Evolutionary conservation across 92 coral and sea anemone species (phyloP), one percentile per base, ranked within the genome.

Genomic region (Porites cylindrica): DNA sequence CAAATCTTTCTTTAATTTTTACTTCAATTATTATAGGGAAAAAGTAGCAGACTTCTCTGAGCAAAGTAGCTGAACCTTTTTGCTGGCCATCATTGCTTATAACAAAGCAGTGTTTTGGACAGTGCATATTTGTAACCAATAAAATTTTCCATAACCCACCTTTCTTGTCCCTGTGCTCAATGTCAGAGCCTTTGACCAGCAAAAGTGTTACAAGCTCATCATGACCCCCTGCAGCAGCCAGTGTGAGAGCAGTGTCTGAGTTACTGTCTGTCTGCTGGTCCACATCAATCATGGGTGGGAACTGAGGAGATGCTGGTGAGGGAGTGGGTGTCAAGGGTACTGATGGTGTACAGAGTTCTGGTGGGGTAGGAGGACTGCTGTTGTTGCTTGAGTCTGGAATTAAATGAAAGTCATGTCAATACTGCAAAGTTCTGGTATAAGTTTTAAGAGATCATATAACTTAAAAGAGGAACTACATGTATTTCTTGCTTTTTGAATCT

Each of bases 211-310:
- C 98, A 21, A 97, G 96, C 66, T 97, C 99, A 87, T 97, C 99
- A 72, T 97, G 99, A 2, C 99, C 99, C 9, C 99, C 99, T 0
- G 99, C 99, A 0, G 99, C 97, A 12, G 98, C 99, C 80, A 97
- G 92, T 1, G 99, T 95, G 74, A 97, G 84, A 5, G 99, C 99
- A 1, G 99, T 97, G 80, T 97, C 99, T 69, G 96, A 98, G 85
- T 97, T 97, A 58, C 99, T 97, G 77, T 97, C 99, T 20, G 99
- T 97, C 83, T 97, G 99, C 81, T 95, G 98, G 84, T 97, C 98
- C 74, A 97, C 96, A 70, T 97, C 98, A 87, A 97, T 92, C 84
- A 95, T 98, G 0, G 99, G 93, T 11, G 91, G 86, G 71, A 95
- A 95, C 87, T 94, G 96, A 21, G 99, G 96, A 43, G 97, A 95